phyloP scores from a whole-genome alignment of 2,888 invertebrate species.

The Drosophila neonasuta region DNA sequence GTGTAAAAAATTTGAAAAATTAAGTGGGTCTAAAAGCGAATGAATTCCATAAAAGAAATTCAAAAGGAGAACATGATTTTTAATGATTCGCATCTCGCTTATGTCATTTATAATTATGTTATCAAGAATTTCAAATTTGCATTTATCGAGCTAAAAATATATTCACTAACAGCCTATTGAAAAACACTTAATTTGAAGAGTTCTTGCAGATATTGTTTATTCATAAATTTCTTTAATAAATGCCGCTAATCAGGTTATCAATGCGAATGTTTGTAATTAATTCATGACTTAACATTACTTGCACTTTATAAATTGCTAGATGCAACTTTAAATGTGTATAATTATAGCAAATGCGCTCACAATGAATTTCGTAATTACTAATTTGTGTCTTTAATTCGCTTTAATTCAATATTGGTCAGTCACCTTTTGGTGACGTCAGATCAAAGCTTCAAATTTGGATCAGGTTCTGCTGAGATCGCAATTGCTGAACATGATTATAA shows the following conservation, averaged over 20 bases:
- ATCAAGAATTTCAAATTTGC: background rate
- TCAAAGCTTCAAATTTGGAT: slow-evolving; percentile 7
- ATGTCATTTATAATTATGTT: background rate
- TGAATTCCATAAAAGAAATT: background rate
- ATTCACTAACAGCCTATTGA: background rate
- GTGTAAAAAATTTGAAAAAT: background rate
- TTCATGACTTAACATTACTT: no score
- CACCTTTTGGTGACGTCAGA: slow-evolving; percentile 40
- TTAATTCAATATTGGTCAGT: slow-evolving; percentile 34
- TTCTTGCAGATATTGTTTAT: background rate
- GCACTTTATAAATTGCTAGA: no score
- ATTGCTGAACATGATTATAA: slow-evolving; percentile 30
- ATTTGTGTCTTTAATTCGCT: background rate
- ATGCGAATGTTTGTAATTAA: no score
- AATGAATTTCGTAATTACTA: background rate
- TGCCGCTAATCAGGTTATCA: background rate
- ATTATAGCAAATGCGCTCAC: background rate
- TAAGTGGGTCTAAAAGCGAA: background rate
- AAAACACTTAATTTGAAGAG: background rate
- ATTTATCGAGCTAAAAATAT: background rate
- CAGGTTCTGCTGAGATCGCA: slow-evolving; percentile 42
- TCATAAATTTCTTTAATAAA: background rate
- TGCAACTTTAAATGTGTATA: background rate
- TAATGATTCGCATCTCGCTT: no score
- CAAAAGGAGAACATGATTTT: no score